Base-by-base conservation (phyloP, 2,888 invertebrate species). In the Melanostoma mellinum region DNA sequence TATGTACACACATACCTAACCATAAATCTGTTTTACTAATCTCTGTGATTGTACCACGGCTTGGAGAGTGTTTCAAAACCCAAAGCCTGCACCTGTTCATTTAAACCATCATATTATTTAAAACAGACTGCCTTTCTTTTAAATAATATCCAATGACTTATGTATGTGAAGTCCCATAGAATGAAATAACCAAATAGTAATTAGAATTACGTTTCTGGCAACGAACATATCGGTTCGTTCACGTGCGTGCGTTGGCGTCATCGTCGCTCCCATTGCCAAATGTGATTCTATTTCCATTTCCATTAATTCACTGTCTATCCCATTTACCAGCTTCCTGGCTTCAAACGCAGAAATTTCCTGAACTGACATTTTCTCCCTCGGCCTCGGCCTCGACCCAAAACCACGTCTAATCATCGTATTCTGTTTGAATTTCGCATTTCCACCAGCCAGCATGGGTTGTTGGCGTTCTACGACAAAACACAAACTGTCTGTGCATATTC, bases 201-300 rank as follows among this genome's bases (percentile, higher is more conserved):
- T 79, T 79, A 20, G 20, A 20, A 20, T 20, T 20, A 74, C 46
- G 74, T 61, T 46, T 60, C 35, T 44, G 32, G 55, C 46, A 50
- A 67, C 53, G 30, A 6, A 10, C 5, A 10, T 38, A 8, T 50
- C 48, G 48, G 48, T 9, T 38, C 20, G 38, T 63, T 63, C 30
- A 38, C n/a, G 20, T 44, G 33, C 35, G 4, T 3, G 20, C 20
- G 20, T 20, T 1, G 20, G 20, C 20, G 20, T 20, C 48, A 48
- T 9, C 10, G 38, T 33, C 4, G 2, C n/a, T 30, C 40, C 55
- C 38, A 42, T 36, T 72, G n/a, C 61, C 53, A 55, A 68, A 65
- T 61, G 42, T 79, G 79, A 79, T 79, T 84, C 60, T 60, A 84
- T 79, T 84, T 79, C 84, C 73, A 84, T 79, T 84, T 79, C 52